Base-by-base conservation (phyloP, 2,797 vertebrate species). In the Sebastes miniatus region DNA sequence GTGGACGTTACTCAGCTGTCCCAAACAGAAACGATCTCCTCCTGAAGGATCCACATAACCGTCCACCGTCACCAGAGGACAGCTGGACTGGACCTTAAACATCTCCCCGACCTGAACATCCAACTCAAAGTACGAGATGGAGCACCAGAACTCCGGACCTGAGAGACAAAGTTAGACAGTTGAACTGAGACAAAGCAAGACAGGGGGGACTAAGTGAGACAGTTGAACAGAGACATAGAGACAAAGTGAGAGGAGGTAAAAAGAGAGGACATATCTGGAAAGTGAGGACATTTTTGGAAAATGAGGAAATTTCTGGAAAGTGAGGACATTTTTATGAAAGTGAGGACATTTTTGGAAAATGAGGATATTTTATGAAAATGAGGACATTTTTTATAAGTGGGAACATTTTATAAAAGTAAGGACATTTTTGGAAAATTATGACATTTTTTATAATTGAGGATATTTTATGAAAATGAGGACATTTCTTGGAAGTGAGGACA, bases 71-170 rank as follows among this genome's bases (percentile, higher is more conserved):
- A 96, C 95, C 79, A 92, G 52, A 5, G 95, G 93, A 71, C 93
- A 96, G 79, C 88, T 91, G 52, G 95, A 84, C 12, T 93, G 95
- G 3, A 96, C 94, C 87, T 96, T 95, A 69, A 96, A 95, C 81
- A 93, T 93, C 88, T 95, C 94, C 3, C 96, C 94, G 0, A 95
- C 93, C 83, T 93, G 95, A 12, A 95, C 81, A 18, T 95, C 95
- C 94, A 95, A 71, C 87, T 96, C 93, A 13, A 96, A 95, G 83
- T 94, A 96, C 0, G 94, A 94, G 36, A 95, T 87, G 10, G 96
- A 96, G 77, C 93, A 96, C 93, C 94, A 96, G 76, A 96, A 96
- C 69, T 95, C 94, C 0, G 95, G 96, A 54, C 96, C 96, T 96
- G 83, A 25, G 24, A 20, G 22, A 16, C 24, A 39, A 43, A 13